phyloP scores from a whole-genome alignment of 1,140 invertebrate genomes.

The Dufourea novaeangliae region DNA sequence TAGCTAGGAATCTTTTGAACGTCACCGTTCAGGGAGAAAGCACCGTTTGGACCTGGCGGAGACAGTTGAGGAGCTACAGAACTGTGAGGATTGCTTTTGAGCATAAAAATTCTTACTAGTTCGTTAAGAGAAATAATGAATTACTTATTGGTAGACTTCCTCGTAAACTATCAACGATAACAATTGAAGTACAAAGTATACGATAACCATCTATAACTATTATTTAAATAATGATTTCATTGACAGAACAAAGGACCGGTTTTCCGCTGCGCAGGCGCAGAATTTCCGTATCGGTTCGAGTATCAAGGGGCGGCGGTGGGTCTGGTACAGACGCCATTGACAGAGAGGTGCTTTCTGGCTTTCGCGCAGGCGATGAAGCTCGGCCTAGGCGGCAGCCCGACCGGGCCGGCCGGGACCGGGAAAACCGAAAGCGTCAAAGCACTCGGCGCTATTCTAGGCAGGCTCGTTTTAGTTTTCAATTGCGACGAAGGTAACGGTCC shows the following conservation, averaged over 20 bases:
- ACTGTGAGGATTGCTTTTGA: constrained; percentile 66
- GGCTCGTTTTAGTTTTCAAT: constrained; percentile 98
- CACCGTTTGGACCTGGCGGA: constrained; percentile 93
- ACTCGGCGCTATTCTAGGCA: constrained; percentile 92
- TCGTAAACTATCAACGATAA: too few relatives aligned
- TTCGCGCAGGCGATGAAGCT: constrained; percentile 97
- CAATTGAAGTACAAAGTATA: too few relatives aligned
- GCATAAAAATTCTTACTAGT: too few relatives aligned
- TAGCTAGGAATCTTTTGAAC: constrained; percentile 90
- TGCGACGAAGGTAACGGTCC: constrained; percentile 90
- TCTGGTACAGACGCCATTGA: constrained; percentile 95
- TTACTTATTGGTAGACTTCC: too few relatives aligned
- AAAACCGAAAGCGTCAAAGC: constrained; percentile 99
- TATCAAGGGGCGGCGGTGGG: constrained; percentile 95
- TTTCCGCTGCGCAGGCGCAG: constrained; percentile 91
- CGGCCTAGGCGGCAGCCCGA: constrained; percentile 98
- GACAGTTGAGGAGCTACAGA: constrained; percentile 89
- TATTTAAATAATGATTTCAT: too few relatives aligned
- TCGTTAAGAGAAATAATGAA: too few relatives aligned
- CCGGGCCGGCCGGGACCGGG: constrained; percentile 98
- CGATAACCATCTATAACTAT: too few relatives aligned
- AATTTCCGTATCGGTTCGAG: constrained; percentile 98
- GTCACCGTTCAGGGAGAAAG: constrained; percentile 66
- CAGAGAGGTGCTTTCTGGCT: constrained; percentile 97
- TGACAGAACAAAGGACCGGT: constrained; percentile 82